Base-by-base conservation (phyloP, 2,888 invertebrate genomes). In the Abscondita cerata region DNA sequence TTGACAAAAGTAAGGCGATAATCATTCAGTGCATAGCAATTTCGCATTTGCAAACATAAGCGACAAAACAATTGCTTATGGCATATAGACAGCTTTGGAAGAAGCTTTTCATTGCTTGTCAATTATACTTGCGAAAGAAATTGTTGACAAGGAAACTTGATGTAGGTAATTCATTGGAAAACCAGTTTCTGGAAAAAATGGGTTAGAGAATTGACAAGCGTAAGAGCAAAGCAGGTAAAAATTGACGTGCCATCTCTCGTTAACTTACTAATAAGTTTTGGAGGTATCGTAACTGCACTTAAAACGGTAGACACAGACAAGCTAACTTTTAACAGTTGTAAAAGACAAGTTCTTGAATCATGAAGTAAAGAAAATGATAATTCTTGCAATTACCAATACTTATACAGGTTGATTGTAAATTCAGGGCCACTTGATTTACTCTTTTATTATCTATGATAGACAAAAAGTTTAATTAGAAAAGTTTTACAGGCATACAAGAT, bases 71-170 rank as follows among this genome's bases (percentile, higher is more conserved):
- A 71, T 65, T 38, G 68, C 68, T 13, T 70, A 52, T 59, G 18
- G 66, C 47, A 72, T 73, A 68, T 72, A 71, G 72, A 64, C 59
- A 51, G 69, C 70, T 11, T 48, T 73, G 16, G 63, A 68, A 65
- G 36, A 33, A 1, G 65, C 65, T 11, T 72, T 71, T 48, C 5
- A 51, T 73, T 19, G 68, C 70, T 2, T 68, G 62, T 18, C 72
- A 73, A 50, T 46, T 71, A 8, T 69, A 64, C 46, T 52, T 72
- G 33, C 52, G 71, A 48, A 73, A 56, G 50, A 69, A 68, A 61
- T 52, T 73, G 40, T 25, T 73, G 13, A 65, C 67, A 12, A 67
- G 70, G 68, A 69, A 68, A 46, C 47, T 67, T 1, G 33, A 57
- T 15, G 12, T 41, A 57, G 48, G 34, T 34, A 68, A 67, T 12